A percentile compares a stretch with the other conserved stretches of the same genome.
phyloP scores from a whole-genome alignment of 2,113 vertebrate genomes.

The Malurus melanocephalus region DNA sequence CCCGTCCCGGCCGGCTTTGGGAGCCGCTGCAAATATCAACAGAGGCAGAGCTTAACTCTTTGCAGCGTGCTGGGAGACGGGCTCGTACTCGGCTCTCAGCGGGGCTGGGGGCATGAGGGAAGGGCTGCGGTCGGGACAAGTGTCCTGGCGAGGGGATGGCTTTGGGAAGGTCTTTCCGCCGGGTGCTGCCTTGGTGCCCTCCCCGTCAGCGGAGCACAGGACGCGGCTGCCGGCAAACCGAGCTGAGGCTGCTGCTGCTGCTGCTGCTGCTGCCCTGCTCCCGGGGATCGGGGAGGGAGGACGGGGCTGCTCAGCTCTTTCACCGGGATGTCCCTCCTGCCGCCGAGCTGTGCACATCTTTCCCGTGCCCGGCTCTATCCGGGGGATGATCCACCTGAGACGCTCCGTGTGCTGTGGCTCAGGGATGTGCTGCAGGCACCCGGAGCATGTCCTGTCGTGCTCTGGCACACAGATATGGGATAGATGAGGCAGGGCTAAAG shows the following conservation, averaged over 20 bases:
- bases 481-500: neutral
- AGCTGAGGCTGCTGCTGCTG: too few species aligned
- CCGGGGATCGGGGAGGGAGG: rapidly evolving
- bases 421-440: neutral
- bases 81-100: rapidly evolving
- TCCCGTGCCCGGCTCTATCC: rapidly evolving
- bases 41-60: constrained; percentile 65
- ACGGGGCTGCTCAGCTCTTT: neutral
- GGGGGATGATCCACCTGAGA: rapidly evolving
- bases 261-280: neutral
- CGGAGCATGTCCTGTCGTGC: rapidly evolving
- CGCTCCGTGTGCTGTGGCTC: rapidly evolving
- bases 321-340: neutral
- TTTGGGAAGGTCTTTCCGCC: rapidly evolving
- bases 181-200: neutral
- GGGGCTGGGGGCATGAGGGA: rapidly evolving
- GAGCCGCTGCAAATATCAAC: constrained; percentile 37
- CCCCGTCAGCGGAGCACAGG: rapidly evolving
- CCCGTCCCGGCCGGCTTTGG: constrained; percentile 15
- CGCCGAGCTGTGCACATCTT: rapidly evolving
- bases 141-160: rapidly evolving
- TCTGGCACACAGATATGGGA: neutral
- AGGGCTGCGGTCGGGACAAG: neutral
- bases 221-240: rapidly evolving
- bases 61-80: neutral